Evolutionary conservation across 2,888 invertebrate genomes (phyloP), one percentile per base, ranked within the genome.

Genomic region (Coecobrya sp.): DNA sequence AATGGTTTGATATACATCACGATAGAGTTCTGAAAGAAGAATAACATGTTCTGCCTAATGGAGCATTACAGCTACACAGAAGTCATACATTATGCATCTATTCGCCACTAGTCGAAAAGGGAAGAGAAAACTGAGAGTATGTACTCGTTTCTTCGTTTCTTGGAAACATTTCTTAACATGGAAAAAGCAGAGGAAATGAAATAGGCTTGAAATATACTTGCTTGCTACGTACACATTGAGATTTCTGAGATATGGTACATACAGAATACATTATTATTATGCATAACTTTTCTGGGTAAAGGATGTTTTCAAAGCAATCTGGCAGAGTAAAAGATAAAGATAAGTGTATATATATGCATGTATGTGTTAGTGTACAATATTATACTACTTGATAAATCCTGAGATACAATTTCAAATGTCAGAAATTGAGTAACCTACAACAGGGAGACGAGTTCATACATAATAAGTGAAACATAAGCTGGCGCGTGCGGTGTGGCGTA

Each of bases 1-100:
- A 70, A 36, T 11, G n/a, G 36, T 70, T 42, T 27, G 16, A 68
- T 4, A 68, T 16, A 25, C 22, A 19, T 22, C 25, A 25, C 4
- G 22, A 25, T 5, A 68, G 68, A 30, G 16, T 16, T 68, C 30
- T 68, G 27, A 16, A 79, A 55, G 30, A n/a, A 81, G 79, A 25
- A 22, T 42, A 27, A 52, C 49, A 25, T 59, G 81, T 30, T 55
- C 81, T 81, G 59, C 55, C 30, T 81, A 81, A 81, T 81, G 81
- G 81, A 81, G 30, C 81, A 55, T 81, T 81, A 30, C 30, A 59
- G 27, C 27, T 11, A 27, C 27, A 81, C 22, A 62, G 36, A 70
- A 16, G 42, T 13, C 49, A 30, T 52, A 81, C 13, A 59, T 10
- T 52, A 27, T 79, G 79, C 27, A 76, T 49, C 16, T 76, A 49